Evolutionary conservation across 2,888 invertebrate genomes (phyloP), one percentile per base, ranked within the genome.

Genomic region (Cantharis rufa): DNA sequence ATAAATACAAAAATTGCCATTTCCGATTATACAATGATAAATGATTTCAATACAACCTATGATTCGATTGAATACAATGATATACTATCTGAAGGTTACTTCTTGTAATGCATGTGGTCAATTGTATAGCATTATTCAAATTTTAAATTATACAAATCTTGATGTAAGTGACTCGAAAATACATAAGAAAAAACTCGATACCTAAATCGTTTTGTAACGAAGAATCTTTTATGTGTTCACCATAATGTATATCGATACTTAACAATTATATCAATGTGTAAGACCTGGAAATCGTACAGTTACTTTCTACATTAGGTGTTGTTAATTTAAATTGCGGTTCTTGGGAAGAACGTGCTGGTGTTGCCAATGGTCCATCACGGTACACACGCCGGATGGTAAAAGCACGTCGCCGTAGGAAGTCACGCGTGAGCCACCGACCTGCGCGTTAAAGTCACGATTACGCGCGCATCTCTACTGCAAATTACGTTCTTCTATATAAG

Each of bases 401-500:
- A 78, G 69, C 72, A 75, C 75, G 71, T 74, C 75, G 78, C 77
- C 80, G 79, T 80, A 82, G 82, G 82, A 83, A 83, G 83, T 83
- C 84, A 84, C 83, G 83, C 77, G 80, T 79, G 80, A 79, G 82
- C 82, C 82, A 82, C 81, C 79, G 81, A 81, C 79, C 82, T 80
- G 79, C 77, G 81, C 81, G 72, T 76, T 77, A 72, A 18, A 77
- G 83, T 83, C 83, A 83, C 83, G 82, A 83, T 80, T 82, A 83
- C 80, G 82, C 79, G 83, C 83, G 79, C 82, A 83, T 82, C 83
- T 83, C 81, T 78, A 81, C 82, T 82, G 82, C 82, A 83, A 83
- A 83, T 83, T 83, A 83, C 81, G 80, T 81, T 80, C 75, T 72
- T 80, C 78, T 79, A 81, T 80, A 81, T 78, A 78, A 81, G 80